Percentiles rank a stretch among this genome's conserved stretches.
Conservation (phyloP, 1,140 invertebrate genomes). For the Aphis gossypii region DNA sequence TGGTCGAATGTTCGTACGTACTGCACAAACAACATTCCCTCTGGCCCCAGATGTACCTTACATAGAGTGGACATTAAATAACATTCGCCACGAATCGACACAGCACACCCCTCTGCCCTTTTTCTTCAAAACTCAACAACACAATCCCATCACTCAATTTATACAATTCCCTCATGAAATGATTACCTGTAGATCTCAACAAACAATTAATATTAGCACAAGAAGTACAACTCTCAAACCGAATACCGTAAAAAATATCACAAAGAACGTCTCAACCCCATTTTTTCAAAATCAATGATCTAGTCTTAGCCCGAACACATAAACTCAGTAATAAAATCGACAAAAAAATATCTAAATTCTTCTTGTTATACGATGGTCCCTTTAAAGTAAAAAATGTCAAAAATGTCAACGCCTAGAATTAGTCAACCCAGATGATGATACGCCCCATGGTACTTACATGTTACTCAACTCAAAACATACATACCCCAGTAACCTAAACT, state of each 20-base stretch:
- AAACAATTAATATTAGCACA: neutral
- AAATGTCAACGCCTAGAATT: neutral
- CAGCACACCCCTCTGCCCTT: neutral
- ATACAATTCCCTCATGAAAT: neutral
- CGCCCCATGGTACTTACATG: neutral
- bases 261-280: neutral
- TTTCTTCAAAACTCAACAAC: neutral
- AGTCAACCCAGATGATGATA: neutral
- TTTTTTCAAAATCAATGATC: neutral
- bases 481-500: neutral
- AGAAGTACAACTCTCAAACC: neutral
- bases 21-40: neutral
- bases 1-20: neutral
- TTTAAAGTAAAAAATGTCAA: neutral
- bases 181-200: neutral
- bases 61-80: neutral
- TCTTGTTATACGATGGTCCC: neutral
- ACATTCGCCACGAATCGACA: neutral
- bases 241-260: neutral
- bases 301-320: neutral
- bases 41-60: neutral
- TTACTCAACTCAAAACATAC: neutral
- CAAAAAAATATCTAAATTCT: constrained; percentile 21
- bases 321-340: neutral
- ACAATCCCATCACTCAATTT: neutral